Evolutionary conservation across 2,113 vertebrate species (phyloP).

Genomic region (Oncorhynchus clarkii): DNA sequence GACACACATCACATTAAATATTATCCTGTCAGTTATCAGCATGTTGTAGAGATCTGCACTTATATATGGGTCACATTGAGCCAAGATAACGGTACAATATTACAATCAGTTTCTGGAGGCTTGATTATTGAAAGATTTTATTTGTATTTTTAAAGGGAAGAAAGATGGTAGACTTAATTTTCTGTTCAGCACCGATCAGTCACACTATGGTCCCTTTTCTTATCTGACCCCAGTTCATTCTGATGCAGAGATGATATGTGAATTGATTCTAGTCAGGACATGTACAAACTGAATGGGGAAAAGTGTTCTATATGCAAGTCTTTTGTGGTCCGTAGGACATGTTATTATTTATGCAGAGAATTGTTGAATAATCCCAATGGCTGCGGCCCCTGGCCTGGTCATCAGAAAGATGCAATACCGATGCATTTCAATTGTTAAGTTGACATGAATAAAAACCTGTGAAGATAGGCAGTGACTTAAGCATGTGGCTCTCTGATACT

Average conservation of each 20-base stretch:
- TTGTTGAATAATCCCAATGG: too few species aligned
- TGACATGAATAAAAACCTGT: neutral
- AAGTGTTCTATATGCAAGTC: neutral
- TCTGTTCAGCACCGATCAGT: neutral
- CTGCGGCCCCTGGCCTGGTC: too few species aligned
- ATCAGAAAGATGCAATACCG: neutral
- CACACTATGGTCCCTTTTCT: neutral
- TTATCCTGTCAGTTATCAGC: slow-evolving; percentile 20
- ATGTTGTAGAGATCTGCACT: slow-evolving; percentile 8
- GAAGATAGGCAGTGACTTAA: neutral
- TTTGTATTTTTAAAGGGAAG: too few species aligned
- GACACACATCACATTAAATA: slow-evolving; percentile 8
- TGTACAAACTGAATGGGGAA: neutral
- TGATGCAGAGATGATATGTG: neutral
- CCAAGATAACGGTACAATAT: neutral
- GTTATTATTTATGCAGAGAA: too few species aligned
- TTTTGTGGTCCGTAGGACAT: neutral
- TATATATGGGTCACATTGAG: slow-evolving; percentile 18
- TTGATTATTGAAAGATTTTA: neutral
- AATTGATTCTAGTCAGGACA: neutral
- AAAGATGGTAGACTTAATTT: neutral
- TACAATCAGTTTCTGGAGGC: neutral
- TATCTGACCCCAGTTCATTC: neutral
- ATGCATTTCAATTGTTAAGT: neutral
- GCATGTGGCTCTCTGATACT: neutral